phyloP scores from a whole-genome alignment of 2,888 invertebrate genomes.

The Cordilura impudica region DNA sequence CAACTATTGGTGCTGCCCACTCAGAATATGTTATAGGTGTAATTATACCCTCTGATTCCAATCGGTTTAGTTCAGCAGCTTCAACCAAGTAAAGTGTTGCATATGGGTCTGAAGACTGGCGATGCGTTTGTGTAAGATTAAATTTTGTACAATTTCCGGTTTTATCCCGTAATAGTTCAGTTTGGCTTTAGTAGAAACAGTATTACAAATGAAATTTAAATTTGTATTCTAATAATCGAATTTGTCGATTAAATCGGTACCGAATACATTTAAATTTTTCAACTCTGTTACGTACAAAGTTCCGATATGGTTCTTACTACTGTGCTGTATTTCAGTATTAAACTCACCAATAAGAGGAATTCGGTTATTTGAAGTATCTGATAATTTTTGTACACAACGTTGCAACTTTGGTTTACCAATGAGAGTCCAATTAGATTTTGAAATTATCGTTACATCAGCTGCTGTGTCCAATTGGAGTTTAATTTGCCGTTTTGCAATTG shows the following conservation, averaged over 20 bases:
- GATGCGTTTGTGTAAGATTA: constrained; percentile 5
- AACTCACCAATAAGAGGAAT: constrained; percentile 15
- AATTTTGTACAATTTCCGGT: constrained; percentile 23
- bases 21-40: constrained; percentile 9
- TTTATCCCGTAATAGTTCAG: background rate
- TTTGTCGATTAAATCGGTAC: background rate
- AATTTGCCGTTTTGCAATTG: background rate
- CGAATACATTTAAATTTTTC: constrained; percentile 3
- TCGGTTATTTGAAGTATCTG: constrained; percentile 17
- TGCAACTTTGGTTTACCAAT: constrained; percentile 11
- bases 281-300: constrained; percentile 4
- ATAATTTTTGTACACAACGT: background rate
- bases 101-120: constrained; percentile 2
- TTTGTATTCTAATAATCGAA: background rate
- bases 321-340: no score
- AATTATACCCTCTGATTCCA: background rate
- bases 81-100: background rate
- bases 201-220: background rate
- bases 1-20: constrained; percentile 9
- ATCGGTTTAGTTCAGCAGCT: constrained; percentile 11
- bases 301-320: no score
- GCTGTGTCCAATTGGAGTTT: constrained; percentile 24
- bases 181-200: background rate
- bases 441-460: constrained; percentile 10
- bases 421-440: constrained; percentile 10